phyloP scores from a whole-genome alignment of 2,888 invertebrate species.

The Saturnia japonica region DNA sequence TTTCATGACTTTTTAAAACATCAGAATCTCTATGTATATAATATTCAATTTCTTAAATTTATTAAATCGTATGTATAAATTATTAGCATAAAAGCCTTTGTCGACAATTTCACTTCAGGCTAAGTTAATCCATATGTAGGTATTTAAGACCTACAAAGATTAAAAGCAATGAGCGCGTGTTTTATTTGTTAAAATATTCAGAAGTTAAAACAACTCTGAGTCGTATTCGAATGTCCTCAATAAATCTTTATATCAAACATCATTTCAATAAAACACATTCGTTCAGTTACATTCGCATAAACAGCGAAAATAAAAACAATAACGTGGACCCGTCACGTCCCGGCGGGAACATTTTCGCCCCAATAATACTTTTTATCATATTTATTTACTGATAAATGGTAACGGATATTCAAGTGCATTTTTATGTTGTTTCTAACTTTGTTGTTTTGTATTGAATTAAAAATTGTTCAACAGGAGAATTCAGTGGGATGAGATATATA shows the following conservation, averaged over 20 bases:
- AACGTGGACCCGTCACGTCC: conserved; percentile 57
- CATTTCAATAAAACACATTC: conserved; percentile 72
- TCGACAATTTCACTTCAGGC: no score
- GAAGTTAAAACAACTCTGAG: neutral
- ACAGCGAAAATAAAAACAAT: conserved; percentile 79
- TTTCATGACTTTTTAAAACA: no score
- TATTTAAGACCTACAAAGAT: no score
- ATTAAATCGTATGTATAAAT: no score
- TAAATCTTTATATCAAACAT: conserved; percentile 72
- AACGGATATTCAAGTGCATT: conserved; percentile 69
- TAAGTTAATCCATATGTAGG: no score
- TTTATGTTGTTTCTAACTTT: conserved; percentile 59
- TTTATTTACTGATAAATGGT: conserved; percentile 80
- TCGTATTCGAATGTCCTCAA: conserved; percentile 32
- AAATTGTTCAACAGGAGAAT: conserved; percentile 12
- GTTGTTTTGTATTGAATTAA: conserved; percentile 12
- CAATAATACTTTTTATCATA: conserved; percentile 81
- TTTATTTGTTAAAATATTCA: neutral
- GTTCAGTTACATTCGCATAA: conserved; percentile 60
- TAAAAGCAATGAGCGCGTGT: neutral
- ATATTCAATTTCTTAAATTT: no score
- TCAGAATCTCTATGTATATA: no score
- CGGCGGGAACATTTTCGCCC: conserved; percentile 71
- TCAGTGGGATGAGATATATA: neutral
- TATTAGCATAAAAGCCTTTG: no score